Percentiles rank a stretch among this genome's conserved stretches.
Conservation (phyloP, 2,888 invertebrate genomes). For the Catotricha subobsoleta region DNA sequence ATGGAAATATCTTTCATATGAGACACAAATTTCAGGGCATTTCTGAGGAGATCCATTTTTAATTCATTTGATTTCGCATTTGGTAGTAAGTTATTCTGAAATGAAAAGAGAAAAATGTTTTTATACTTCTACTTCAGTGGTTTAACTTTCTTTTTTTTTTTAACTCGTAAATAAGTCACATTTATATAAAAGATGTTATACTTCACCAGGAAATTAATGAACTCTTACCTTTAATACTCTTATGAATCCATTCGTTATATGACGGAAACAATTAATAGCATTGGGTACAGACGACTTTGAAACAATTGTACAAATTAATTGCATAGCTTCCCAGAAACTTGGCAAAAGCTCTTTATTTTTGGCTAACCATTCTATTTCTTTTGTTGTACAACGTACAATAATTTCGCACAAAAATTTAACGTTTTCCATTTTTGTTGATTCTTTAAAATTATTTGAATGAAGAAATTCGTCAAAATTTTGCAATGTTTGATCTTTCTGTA, state of each 20-base stretch:
- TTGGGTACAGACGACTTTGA: neutral
- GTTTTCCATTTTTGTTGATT: neutral
- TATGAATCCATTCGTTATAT: neutral
- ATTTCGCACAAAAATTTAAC: constrained; percentile 10
- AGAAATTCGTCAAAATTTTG: constrained; percentile 20
- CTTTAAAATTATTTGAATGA: constrained; percentile 8
- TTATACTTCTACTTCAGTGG: too few species aligned
- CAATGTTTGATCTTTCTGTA: constrained; percentile 14
- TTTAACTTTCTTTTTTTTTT: too few species aligned
- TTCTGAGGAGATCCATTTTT: neutral
- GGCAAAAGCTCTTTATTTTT: constrained; percentile 15
- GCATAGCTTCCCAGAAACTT: constrained; percentile 3
- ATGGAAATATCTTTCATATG: neutral
- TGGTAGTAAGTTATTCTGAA: neutral
- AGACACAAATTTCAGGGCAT: neutral
- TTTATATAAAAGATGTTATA: too few species aligned
- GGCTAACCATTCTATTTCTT: constrained; percentile 21
- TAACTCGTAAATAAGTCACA: too few species aligned
- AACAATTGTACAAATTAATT: neutral
- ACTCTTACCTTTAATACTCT: constrained; percentile 4
- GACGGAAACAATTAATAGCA: constrained; percentile 2
- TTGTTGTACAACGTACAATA: constrained; percentile 20
- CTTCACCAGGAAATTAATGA: too few species aligned
- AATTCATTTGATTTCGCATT: neutral
- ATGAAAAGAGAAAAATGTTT: neutral